Conservation (phyloP, 2,888 invertebrate species). For the Zaprionus bogoriensis region DNA sequence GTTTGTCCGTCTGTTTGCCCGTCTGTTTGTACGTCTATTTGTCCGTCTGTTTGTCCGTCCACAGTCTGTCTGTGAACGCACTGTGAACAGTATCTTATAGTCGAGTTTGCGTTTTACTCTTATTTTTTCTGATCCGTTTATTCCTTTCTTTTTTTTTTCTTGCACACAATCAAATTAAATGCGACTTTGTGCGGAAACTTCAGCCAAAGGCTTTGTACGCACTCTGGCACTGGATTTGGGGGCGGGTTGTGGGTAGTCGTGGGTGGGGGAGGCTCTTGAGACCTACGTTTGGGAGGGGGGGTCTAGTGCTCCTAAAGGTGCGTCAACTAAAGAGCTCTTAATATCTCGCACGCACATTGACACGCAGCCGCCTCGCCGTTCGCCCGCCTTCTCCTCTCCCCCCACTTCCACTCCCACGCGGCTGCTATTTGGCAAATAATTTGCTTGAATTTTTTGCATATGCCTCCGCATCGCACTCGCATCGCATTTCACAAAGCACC, state of each 20-base stretch:
- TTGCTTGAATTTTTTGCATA: conserved; percentile 42
- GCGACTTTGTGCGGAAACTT: conserved; percentile 42
- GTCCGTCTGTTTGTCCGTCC: no score
- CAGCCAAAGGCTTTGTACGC: conserved; percentile 7
- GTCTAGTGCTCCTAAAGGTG: conserved; percentile 16
- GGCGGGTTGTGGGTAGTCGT: not conserved
- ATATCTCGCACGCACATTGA: not conserved
- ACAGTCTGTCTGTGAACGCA: no score
- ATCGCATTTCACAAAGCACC: conserved; percentile 39
- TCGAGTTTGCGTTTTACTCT: not conserved
- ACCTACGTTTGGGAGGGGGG: not conserved
- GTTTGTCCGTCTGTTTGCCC: no score
- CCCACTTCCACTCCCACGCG: not conserved
- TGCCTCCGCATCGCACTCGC: conserved; percentile 19
- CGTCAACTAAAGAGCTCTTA: conserved; percentile 6
- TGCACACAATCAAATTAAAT: conserved; percentile 51
- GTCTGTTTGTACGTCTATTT: no score
- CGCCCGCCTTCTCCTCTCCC: not conserved
- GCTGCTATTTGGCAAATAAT: conserved; percentile 16
- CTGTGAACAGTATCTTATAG: no score
- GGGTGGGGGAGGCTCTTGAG: not conserved
- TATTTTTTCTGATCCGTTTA: not conserved
- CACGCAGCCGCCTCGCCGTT: no score
- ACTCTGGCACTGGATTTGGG: not conserved
- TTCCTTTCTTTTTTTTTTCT: conserved; percentile 3